phyloP scores from a whole-genome alignment of 2,113 vertebrate species.

The Tupaia tana region DNA sequence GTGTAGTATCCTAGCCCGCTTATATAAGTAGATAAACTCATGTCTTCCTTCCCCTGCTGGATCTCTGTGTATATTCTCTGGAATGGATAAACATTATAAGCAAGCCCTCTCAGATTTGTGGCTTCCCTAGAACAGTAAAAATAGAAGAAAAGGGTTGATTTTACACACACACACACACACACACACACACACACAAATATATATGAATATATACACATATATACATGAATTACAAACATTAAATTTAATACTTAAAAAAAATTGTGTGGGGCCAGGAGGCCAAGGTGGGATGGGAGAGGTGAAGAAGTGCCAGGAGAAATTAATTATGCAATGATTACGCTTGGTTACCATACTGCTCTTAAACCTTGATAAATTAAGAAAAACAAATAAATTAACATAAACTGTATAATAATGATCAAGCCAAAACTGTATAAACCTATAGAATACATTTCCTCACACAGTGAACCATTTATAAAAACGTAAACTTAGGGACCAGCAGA shows the following conservation, averaged over 20 bases:
- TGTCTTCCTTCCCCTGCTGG: too few species aligned
- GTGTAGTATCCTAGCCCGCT: too few species aligned
- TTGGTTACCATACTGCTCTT: not conserved
- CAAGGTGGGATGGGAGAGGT: not conserved
- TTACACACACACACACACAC: not conserved
- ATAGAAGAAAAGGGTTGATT: not conserved
- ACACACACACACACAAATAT: not conserved
- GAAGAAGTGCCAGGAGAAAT: conserved; percentile 50
- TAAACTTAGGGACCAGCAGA: too few species aligned
- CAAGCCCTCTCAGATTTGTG: too few species aligned
- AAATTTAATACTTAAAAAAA: conserved; percentile 29
- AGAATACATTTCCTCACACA: conserved; percentile 33
- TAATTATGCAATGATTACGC: not conserved
- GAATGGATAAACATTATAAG: too few species aligned
- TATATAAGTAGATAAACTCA: too few species aligned
- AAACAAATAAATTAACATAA: conserved; percentile 39
- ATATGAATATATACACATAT: not conserved
- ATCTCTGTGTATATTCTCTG: too few species aligned
- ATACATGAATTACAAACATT: not conserved
- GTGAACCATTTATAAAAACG: conserved; percentile 38
- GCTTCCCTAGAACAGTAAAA: not conserved
- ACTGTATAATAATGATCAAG: conserved; percentile 40
- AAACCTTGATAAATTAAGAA: conserved; percentile 11
- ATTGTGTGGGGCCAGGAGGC: not conserved
- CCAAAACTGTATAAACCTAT: conserved; percentile 34